These are phyloP conservation scores for Poecile montanus DNA, from an alignment of 2,797 vertebrate genomes.

Conservation along the genomic window DNA sequence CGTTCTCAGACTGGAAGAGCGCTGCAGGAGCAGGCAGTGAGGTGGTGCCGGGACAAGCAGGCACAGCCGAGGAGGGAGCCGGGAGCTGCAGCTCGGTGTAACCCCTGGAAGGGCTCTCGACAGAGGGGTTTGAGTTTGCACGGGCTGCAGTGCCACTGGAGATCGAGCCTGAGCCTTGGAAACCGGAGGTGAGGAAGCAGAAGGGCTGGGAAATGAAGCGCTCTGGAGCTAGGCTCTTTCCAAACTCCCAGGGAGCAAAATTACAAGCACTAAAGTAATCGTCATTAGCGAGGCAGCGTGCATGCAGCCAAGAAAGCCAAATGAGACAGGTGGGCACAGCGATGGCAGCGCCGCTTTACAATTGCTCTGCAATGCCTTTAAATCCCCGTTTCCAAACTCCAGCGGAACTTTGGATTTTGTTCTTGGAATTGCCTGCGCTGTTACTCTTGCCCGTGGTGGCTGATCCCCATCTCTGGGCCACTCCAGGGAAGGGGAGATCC, in stretches of 20 bases:
- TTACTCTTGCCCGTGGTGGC: fast-evolving
- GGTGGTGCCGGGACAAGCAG: neutral
- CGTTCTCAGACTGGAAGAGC: neutral
- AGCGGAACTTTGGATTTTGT: neutral
- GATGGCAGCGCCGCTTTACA: neutral
- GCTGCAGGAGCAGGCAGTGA: neutral
- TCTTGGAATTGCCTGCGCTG: neutral
- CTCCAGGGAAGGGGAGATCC: neutral
- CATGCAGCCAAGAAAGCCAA: neutral
- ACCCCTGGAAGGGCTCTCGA: neutral
- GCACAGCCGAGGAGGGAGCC: neutral
- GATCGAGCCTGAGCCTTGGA: neutral
- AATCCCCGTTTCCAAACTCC: neutral
- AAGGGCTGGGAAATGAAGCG: neutral
- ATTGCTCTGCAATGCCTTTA: neutral
- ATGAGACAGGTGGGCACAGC: neutral
- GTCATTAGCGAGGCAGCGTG: neutral
- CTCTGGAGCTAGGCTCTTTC: neutral
- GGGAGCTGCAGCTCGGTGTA: neutral
- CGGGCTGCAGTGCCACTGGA: fast-evolving
- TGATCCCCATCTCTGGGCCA: neutral
- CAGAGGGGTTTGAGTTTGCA: neutral
- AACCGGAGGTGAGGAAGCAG: neutral
- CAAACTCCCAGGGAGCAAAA: neutral
- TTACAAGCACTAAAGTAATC: neutral